phyloP scores from a whole-genome alignment of 2,888 invertebrate species.

The Thymelicus sylvestris region DNA sequence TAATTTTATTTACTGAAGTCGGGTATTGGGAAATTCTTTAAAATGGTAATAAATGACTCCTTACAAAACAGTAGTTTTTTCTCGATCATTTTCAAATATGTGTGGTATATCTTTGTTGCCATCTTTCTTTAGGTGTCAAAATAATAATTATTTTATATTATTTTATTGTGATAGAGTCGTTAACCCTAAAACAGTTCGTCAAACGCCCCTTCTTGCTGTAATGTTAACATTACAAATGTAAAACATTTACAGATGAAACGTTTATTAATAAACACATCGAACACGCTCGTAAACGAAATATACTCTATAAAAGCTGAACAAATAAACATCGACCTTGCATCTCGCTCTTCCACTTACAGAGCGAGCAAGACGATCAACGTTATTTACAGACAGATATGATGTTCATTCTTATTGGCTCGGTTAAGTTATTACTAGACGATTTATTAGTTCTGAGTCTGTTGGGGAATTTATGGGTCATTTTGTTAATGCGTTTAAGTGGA shows the following conservation, averaged over 20 bases:
- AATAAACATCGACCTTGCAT: constrained; percentile 40
- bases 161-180: constrained; percentile 26
- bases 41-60: too few relatives aligned
- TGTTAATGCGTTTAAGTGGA: constrained; percentile 23
- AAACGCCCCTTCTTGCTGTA: constrained; percentile 50
- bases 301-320: constrained; percentile 29
- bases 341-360: constrained; percentile 5
- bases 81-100: too few relatives aligned
- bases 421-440: constrained; percentile 14
- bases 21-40: too few relatives aligned
- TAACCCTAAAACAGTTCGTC: neutral
- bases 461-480: constrained; percentile 20
- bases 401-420: constrained; percentile 28
- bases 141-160: too few relatives aligned
- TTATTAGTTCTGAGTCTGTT: constrained; percentile 19
- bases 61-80: too few relatives aligned
- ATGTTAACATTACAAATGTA: constrained; percentile 55
- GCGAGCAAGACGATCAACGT: neutral
- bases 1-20: too few relatives aligned
- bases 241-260: constrained; percentile 49
- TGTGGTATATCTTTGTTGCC: too few relatives aligned
- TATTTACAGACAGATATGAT: constrained; percentile 30
- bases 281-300: constrained; percentile 33
- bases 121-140: neutral
- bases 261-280: constrained; percentile 38